A percentile compares a stretch with the other conserved stretches of the same genome.
Conservation (phyloP, 1,140 invertebrate genomes). For the Cydia amplana region DNA sequence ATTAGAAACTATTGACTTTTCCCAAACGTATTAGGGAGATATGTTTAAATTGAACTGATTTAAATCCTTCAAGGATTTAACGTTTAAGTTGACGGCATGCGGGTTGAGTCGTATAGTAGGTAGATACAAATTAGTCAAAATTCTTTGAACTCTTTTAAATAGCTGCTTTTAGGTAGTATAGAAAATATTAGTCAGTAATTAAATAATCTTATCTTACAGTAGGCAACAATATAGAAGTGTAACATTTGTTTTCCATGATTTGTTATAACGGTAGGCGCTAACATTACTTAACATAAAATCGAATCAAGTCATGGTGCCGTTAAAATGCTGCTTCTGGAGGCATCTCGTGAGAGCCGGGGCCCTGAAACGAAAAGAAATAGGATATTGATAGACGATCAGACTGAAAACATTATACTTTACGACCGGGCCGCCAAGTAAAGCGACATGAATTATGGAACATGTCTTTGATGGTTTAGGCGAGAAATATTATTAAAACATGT, state of each 20-base stretch:
- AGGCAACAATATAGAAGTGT: constrained; percentile 27
- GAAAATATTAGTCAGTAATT: constrained; percentile 26
- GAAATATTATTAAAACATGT: constrained; percentile 15
- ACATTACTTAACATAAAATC: not conserved
- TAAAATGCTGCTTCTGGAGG: constrained; percentile 65
- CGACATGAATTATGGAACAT: constrained; percentile 5
- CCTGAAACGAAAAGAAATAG: constrained; percentile 61
- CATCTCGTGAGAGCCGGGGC: constrained; percentile 72
- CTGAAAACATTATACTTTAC: constrained; percentile 26
- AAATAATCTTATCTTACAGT: constrained; percentile 32
- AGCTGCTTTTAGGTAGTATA: constrained; percentile 6
- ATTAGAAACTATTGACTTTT: constrained; percentile 5
- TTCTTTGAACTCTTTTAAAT: not conserved
- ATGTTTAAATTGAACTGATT: constrained; percentile 6
- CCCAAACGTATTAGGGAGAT: not conserved
- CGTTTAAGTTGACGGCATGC: constrained; percentile 16
- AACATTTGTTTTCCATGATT: constrained; percentile 26
- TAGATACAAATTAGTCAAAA: constrained; percentile 30
- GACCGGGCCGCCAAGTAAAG: constrained; percentile 3
- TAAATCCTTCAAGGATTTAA: not conserved
- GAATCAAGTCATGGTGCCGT: constrained; percentile 74
- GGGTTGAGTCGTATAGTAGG: not conserved
- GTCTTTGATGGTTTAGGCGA: not conserved
- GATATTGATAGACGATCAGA: constrained; percentile 37
- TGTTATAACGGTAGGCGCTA: constrained; percentile 20